Percentiles rank a stretch among this genome's conserved stretches.
phyloP scores from a whole-genome alignment of 2,797 vertebrate genomes.

The Tokudaia tokunoshimensis region DNA sequence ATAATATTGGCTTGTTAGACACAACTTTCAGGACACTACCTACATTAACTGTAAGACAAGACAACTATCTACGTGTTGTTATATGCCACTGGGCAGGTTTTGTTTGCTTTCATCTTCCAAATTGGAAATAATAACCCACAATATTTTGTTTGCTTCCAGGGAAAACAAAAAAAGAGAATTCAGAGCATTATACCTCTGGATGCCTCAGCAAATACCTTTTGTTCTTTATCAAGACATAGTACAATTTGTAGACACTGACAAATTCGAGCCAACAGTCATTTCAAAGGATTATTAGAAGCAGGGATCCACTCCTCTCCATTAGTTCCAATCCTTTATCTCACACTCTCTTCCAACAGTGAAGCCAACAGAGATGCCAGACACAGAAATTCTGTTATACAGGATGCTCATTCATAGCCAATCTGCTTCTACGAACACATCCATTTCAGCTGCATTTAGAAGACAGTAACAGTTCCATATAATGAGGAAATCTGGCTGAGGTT shows the following conservation, averaged over 20 bases:
- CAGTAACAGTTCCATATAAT: not conserved
- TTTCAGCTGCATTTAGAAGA: not conserved
- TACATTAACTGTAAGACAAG: not conserved
- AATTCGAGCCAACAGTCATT: conserved; percentile 72
- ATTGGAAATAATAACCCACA: conserved; percentile 67
- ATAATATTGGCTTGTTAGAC: not conserved
- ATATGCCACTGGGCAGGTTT: not conserved
- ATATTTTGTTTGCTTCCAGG: conserved; percentile 76
- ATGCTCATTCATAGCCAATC: conserved; percentile 36
- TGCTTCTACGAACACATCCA: not conserved
- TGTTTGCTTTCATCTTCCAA: conserved; percentile 62
- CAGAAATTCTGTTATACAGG: conserved; percentile 61
- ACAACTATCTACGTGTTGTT: conserved; percentile 5
- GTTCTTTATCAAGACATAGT: conserved; percentile 69
- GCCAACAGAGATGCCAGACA: conserved; percentile 32
- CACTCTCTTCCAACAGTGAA: conserved; percentile 62
- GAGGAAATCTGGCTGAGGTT: not conserved
- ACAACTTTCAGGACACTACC: not conserved
- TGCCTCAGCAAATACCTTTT: conserved; percentile 71
- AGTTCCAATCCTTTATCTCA: conserved; percentile 52
- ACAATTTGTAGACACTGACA: conserved; percentile 74
- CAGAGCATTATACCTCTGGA: conserved; percentile 58
- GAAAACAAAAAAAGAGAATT: conserved; percentile 75
- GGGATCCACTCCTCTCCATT: conserved; percentile 71
- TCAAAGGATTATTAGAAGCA: conserved; percentile 73